phyloP scores from a whole-genome alignment of 2,797 vertebrate species.

The Gymnodraco acuticeps region DNA sequence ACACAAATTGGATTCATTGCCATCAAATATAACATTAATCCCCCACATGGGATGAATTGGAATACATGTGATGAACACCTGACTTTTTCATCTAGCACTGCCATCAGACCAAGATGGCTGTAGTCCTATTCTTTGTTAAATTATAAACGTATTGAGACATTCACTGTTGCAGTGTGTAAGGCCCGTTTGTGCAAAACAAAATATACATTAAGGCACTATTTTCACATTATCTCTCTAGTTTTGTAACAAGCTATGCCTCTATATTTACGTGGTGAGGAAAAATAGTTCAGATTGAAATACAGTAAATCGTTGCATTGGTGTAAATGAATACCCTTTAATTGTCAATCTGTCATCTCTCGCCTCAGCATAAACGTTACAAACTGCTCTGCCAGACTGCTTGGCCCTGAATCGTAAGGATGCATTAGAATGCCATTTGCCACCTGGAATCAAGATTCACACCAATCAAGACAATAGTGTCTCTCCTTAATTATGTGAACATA shows the following conservation, averaged over 20 bases:
- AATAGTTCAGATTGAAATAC: no score
- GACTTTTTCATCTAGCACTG: not conserved
- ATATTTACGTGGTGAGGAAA: not conserved
- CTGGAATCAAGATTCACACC: slow-evolving; percentile 67
- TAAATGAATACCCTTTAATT: slow-evolving; percentile 28
- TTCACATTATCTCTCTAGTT: not conserved
- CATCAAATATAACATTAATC: no score
- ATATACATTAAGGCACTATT: not conserved
- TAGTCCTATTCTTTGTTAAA: not conserved
- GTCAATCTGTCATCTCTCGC: slow-evolving; percentile 9
- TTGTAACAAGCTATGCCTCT: not conserved
- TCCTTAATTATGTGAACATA: slow-evolving; percentile 66
- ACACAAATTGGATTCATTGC: not conserved
- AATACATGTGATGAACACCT: not conserved
- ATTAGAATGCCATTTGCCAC: slow-evolving; percentile 67
- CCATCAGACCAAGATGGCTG: not conserved
- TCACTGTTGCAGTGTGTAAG: not conserved
- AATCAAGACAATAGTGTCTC: slow-evolving; percentile 59
- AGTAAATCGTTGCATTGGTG: not conserved
- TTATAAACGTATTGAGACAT: not conserved
- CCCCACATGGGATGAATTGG: not conserved
- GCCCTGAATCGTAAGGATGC: slow-evolving; percentile 49
- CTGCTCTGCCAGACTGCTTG: slow-evolving; percentile 35
- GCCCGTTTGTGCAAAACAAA: not conserved
- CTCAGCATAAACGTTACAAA: slow-evolving; percentile 15